These are phyloP conservation scores for Priocnemis perturbator DNA, from an alignment of 2,888 invertebrate genomes.

Conservation along the genomic window DNA sequence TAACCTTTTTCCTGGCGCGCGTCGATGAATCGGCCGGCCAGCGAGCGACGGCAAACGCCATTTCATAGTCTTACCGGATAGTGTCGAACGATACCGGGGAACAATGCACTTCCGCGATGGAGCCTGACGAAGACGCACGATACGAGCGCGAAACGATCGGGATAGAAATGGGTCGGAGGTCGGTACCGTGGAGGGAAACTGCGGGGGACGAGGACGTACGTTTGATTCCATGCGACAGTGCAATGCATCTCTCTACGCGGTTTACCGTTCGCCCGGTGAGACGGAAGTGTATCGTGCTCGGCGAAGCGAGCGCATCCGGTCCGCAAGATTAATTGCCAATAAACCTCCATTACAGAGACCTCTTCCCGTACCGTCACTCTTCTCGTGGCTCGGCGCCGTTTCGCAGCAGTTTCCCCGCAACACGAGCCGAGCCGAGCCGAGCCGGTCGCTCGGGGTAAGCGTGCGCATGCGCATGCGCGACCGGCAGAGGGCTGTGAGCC, in stretches of 20 bases:
- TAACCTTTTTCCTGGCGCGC: no score
- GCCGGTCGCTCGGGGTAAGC: no score
- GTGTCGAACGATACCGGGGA: conserved; percentile 22
- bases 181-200: not conserved
- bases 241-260: conserved; percentile 58
- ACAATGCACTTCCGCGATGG: conserved; percentile 29
- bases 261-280: conserved; percentile 53
- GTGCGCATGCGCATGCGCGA: not conserved
- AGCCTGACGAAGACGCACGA: conserved; percentile 29
- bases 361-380: conserved; percentile 56
- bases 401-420: conserved; percentile 25
- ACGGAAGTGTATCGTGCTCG: conserved; percentile 62
- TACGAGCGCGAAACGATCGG: conserved; percentile 15
- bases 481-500: not conserved
- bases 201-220: conserved; percentile 30
- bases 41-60: no score
- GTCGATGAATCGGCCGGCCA: no score
- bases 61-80: conserved; percentile 7
- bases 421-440: not conserved
- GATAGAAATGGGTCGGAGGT: conserved; percentile 26
- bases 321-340: conserved; percentile 65
- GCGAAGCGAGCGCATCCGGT: conserved; percentile 62
- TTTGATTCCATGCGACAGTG: conserved; percentile 57
- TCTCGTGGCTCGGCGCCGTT: conserved; percentile 43
- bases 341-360: conserved; percentile 58